These are phyloP conservation scores for Chelonoidis abingdonii DNA, from an alignment of 2,113 vertebrate genomes.

Conservation along the genomic window DNA sequence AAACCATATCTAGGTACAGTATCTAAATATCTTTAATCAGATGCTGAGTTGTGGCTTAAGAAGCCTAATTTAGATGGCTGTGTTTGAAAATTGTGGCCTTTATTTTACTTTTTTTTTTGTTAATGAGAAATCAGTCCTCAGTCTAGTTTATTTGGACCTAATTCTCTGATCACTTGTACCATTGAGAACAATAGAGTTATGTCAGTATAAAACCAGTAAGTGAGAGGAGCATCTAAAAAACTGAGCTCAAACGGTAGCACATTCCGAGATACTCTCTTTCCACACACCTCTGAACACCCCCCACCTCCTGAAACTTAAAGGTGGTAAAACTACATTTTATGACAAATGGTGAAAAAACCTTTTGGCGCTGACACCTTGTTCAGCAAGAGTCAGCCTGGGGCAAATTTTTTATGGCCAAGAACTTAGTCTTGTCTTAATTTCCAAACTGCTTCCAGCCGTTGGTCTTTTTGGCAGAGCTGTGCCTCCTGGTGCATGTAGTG, in stretches of 20 bases:
- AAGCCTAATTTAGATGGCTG: neutral
- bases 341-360: constrained; percentile 41
- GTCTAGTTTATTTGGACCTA: neutral
- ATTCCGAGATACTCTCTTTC: neutral
- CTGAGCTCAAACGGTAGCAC: neutral
- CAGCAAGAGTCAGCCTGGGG: constrained; percentile 63
- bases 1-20: neutral
- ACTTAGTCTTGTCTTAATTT: constrained; percentile 44
- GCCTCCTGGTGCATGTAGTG: accelerated
- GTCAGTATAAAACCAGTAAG: neutral
- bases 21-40: neutral
- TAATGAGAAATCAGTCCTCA: neutral
- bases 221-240: neutral
- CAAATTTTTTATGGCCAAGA: constrained; percentile 62
- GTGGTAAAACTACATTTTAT: constrained; percentile 54
- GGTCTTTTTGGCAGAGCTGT: constrained; percentile 35
- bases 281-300: accelerated
- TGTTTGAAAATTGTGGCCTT: neutral
- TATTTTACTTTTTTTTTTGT: neutral
- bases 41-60: neutral
- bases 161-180: accelerated
- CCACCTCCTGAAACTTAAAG: constrained; percentile 11
- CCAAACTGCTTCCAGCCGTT: constrained; percentile 35
- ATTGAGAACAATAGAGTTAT: neutral
- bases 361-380: constrained; percentile 17